Evolutionary conservation across 2,888 invertebrate genomes (phyloP), one percentile per base, ranked within the genome.

Genomic region (Synanthedon formicaeformis): DNA sequence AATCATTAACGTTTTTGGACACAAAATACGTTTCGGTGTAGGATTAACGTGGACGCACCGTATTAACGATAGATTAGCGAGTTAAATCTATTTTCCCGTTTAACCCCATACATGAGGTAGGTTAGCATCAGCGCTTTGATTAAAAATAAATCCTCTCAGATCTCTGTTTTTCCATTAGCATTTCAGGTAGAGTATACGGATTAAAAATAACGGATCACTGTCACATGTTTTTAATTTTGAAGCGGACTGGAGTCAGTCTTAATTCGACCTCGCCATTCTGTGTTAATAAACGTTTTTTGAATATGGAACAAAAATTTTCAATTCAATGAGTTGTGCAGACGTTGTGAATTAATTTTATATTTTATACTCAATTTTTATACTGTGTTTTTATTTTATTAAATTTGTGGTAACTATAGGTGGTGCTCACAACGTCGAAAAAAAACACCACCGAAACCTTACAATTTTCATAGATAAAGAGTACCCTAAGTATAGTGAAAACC

Each of bases 161-260:
- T 64, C 58, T 58, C 60, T 61, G 63, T 67, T 65, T n/a, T 64
- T 65, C 69, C 69, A 73, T 73, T 70, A 70, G 66, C 60, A 58
- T 56, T 58, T 56, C 60, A 64, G 61, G 64, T 66, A 51, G 49
- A 51, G 63, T 58, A 60, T 56, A 57, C 55, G 63, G 63, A 64
- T 69, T 66, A 66, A 67, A 65, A 64, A 65, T 62, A 64, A 63
- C 61, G 60, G 63, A 63, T 63, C 62, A 60, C 62, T 59, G 60
- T 60, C 57, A 56, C 56, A 58, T 62, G 58, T 63, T 66, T 68
- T 68, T 61, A 66, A 66, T 64, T 62, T 58, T 52, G 53, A 55
- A 53, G 52, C 52, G 49, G 56, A 56, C 62, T 62, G 58, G 61
- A 61, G 54, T 60, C 61, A 54, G 51, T 53, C 58, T 59, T 62